Percentiles rank a stretch among this genome's conserved stretches.
These are phyloP conservation scores for Danionella dracula DNA, from an alignment of 2,797 vertebrate species.

Conservation along the genomic window DNA sequence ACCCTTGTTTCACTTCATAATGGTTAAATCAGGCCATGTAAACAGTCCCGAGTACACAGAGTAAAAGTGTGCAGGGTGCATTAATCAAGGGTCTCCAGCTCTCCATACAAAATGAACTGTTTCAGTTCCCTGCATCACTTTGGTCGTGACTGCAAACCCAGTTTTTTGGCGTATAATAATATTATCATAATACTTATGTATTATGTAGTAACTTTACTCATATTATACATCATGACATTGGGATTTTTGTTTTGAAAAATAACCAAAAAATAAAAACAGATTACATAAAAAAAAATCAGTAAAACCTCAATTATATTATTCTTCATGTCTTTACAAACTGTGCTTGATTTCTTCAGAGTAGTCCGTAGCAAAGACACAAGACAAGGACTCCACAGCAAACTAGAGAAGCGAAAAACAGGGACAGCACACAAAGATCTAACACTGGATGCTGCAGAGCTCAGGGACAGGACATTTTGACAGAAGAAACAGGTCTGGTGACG, in stretches of 20 bases:
- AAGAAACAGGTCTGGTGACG: background rate
- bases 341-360: slow-evolving; percentile 30
- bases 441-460: slow-evolving; percentile 11
- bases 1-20: slow-evolving; percentile 17
- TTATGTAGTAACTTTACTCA: background rate
- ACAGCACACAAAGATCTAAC: slow-evolving; percentile 2
- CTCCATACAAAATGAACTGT: too few relatives aligned
- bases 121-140: background rate
- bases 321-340: slow-evolving; percentile 1
- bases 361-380: slow-evolving; percentile 4
- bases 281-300: background rate
- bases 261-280: background rate
- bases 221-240: background rate
- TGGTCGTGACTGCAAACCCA: background rate
- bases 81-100: slow-evolving; percentile 5
- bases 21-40: slow-evolving; percentile 12
- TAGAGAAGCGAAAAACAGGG: slow-evolving; percentile 23
- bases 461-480: slow-evolving; percentile 1
- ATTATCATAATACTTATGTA: too few relatives aligned
- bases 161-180: too few relatives aligned
- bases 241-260: background rate
- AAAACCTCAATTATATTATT: slow-evolving; percentile 3
- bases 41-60: background rate
- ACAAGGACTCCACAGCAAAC: slow-evolving; percentile 34
- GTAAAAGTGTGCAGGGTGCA: background rate